Conservation (phyloP, 1,140 invertebrate genomes). For the Bicyclus anynana region DNA sequence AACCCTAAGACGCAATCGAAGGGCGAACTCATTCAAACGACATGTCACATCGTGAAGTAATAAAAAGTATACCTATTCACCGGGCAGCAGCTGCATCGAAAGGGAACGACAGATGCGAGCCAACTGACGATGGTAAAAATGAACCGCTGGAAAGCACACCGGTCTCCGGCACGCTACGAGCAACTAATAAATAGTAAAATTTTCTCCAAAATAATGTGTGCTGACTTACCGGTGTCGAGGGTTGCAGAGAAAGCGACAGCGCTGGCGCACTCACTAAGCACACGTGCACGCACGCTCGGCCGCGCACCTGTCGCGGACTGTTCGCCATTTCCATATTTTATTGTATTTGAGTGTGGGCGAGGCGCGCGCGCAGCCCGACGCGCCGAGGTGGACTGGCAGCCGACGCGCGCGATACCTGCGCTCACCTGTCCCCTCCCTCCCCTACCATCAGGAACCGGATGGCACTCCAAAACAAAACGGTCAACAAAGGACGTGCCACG, state of each 20-base stretch:
- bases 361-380: conserved; percentile 64
- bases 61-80: conserved; percentile 56
- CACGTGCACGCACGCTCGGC: conserved; percentile 71
- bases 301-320: conserved; percentile 72
- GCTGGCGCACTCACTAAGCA: conserved; percentile 71
- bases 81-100: conserved; percentile 58
- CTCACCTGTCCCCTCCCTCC: conserved; percentile 62
- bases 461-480: conserved; percentile 75
- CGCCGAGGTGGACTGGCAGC: conserved; percentile 62
- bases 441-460: conserved; percentile 71
- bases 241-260: conserved; percentile 46
- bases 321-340: conserved; percentile 65
- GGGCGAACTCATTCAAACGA: conserved; percentile 42
- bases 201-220: conserved; percentile 35
- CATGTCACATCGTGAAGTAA: conserved; percentile 38
- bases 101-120: conserved; percentile 64
- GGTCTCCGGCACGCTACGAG: conserved; percentile 28
- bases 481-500: conserved; percentile 74
- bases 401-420: conserved; percentile 64
- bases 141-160: conserved; percentile 39
- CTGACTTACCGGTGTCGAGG: conserved; percentile 54
- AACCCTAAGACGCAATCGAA: conserved; percentile 44
- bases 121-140: conserved; percentile 43
- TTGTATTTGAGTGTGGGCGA: conserved; percentile 51
- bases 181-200: conserved; percentile 20